phyloP scores from a whole-genome alignment of 2,797 vertebrate genomes.

The Semaprochilodus insignis region DNA sequence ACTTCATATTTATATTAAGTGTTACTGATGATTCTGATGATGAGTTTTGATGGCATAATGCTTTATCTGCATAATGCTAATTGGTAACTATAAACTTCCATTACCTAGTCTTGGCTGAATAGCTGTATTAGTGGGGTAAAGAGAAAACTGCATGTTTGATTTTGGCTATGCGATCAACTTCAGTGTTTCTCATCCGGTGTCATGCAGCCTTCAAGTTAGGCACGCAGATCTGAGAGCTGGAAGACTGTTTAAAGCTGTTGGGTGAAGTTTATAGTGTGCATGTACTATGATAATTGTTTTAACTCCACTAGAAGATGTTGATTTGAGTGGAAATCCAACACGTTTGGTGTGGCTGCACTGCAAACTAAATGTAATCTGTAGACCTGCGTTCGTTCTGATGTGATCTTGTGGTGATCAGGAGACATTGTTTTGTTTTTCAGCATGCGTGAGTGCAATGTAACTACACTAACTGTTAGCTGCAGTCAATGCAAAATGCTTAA shows the following conservation, averaged over 20 bases:
- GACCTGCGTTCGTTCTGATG: not conserved
- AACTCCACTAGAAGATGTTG: not conserved
- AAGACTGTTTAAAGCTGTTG: not conserved
- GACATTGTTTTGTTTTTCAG: not conserved
- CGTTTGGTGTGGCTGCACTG: not conserved
- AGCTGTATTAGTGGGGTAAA: not conserved
- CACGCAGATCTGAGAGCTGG: not conserved
- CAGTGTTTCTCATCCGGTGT: not conserved
- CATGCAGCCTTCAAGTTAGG: not conserved
- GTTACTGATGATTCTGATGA: no score
- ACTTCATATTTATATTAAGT: no score
- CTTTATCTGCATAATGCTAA: not conserved
- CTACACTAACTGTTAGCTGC: not conserved
- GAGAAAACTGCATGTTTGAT: not conserved
- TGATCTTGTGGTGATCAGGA: not conserved
- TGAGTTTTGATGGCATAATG: no score
- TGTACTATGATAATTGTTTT: constrained; percentile 2
- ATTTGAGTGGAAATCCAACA: not conserved
- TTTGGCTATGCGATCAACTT: not conserved
- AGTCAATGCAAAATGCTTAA: not conserved
- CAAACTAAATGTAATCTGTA: not conserved
- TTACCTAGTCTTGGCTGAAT: not conserved
- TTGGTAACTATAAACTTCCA: not conserved
- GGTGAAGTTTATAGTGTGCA: constrained; percentile 5
- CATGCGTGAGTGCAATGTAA: not conserved